A percentile compares a stretch with the other conserved stretches of the same genome.
phyloP scores from a whole-genome alignment of 2,797 vertebrate genomes.

The Eutrigla gurnardus region DNA sequence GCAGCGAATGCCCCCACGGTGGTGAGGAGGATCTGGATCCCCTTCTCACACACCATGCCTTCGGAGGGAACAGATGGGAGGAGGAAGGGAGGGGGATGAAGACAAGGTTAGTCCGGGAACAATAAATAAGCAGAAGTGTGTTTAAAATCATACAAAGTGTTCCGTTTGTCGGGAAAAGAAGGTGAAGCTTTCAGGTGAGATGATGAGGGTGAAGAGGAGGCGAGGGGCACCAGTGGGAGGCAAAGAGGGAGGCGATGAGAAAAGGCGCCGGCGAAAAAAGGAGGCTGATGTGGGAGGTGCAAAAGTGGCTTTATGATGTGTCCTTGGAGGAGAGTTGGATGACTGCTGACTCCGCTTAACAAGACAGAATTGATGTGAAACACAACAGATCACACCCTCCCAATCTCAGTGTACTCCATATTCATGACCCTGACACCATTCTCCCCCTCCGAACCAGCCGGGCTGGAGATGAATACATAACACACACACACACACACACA shows the following conservation, averaged over 20 bases:
- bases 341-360: constrained; percentile 81
- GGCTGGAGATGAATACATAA: constrained; percentile 54
- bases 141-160: constrained; percentile 14
- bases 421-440: constrained; percentile 73
- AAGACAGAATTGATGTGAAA: constrained; percentile 78
- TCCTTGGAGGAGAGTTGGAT: constrained; percentile 78
- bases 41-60: constrained; percentile 95
- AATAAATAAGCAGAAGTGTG: background rate
- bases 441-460: constrained; percentile 52
- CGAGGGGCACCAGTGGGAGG: constrained; percentile 25
- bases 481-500: constrained; percentile 13
- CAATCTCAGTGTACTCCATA: constrained; percentile 69
- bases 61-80: constrained; percentile 48
- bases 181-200: constrained; percentile 33
- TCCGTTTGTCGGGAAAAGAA: constrained; percentile 33
- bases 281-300: constrained; percentile 58
- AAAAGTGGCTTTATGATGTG: constrained; percentile 63
- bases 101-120: background rate
- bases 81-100: constrained; percentile 33
- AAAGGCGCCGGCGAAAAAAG: constrained; percentile 33
- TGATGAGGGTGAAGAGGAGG: constrained; percentile 43
- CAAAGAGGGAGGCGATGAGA: constrained; percentile 25
- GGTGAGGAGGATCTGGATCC: constrained; percentile 94
- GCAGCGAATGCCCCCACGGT: constrained; percentile 94
- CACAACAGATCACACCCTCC: constrained; percentile 73